Conservation (phyloP, 2,888 invertebrate species). For the Nebria salina region DNA sequence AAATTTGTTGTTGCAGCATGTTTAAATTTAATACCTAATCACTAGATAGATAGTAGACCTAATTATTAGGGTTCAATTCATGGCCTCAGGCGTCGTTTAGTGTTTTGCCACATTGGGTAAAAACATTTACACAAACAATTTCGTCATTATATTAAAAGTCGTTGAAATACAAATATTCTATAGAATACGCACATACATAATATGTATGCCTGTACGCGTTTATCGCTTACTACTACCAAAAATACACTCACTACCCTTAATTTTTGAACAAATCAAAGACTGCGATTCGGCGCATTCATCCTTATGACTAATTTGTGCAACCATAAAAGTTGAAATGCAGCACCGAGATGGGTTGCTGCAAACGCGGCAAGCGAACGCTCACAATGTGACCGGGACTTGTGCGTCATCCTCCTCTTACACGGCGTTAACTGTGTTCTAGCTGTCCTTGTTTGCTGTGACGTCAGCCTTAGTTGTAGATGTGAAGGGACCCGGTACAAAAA, state of each 20-base stretch:
- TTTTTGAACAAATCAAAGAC: constrained; percentile 57
- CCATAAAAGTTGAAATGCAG: neutral
- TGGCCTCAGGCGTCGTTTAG: too few species aligned
- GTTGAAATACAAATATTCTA: neutral
- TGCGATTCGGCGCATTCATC: constrained; percentile 54
- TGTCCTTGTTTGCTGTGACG: constrained; percentile 56
- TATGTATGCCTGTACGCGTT: constrained; percentile 8
- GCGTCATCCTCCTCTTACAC: constrained; percentile 51
- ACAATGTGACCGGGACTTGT: constrained; percentile 57
- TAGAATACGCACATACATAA: neutral
- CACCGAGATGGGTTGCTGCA: constrained; percentile 8
- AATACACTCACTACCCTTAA: constrained; percentile 53
- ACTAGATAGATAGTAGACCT: too few species aligned
- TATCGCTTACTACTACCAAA: constrained; percentile 51
- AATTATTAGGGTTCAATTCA: too few species aligned
- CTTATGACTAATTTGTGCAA: constrained; percentile 12
- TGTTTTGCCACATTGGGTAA: too few species aligned
- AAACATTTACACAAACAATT: too few species aligned
- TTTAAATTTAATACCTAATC: too few species aligned
- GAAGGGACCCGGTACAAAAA: constrained; percentile 59
- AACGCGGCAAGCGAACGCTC: constrained; percentile 49
- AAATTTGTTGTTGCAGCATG: too few species aligned
- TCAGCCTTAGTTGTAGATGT: constrained; percentile 55
- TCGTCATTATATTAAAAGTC: too few species aligned
- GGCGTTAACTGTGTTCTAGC: constrained; percentile 45